phyloP scores from a whole-genome alignment of 2,797 vertebrate genomes.

The Buceros bicornis region DNA sequence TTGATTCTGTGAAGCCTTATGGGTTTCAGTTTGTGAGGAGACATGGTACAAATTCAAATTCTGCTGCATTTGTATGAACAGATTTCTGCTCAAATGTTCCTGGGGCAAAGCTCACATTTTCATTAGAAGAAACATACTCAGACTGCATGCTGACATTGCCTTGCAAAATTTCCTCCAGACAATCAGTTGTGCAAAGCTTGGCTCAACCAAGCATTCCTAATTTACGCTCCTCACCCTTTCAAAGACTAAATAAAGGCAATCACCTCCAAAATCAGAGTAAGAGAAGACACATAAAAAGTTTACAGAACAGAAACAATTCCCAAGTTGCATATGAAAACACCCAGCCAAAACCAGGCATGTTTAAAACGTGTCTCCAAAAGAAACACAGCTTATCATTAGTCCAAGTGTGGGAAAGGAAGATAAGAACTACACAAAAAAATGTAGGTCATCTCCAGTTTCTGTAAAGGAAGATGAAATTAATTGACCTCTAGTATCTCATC shows the following conservation, averaged over 20 bases:
- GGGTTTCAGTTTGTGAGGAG: background rate
- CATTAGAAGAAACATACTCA: background rate
- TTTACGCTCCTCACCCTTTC: background rate
- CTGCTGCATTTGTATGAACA: background rate
- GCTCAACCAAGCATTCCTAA: background rate
- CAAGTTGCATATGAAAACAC: background rate
- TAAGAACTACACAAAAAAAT: background rate
- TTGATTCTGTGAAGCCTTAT: background rate
- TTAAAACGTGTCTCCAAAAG: background rate
- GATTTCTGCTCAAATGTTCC: constrained; percentile 3
- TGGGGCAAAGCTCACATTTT: background rate
- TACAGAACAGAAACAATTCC: background rate
- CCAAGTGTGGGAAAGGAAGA: constrained; percentile 12
- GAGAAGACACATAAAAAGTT: background rate
- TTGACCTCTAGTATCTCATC: background rate
- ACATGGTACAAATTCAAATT: background rate
- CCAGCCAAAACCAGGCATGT: background rate
- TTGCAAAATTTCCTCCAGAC: background rate
- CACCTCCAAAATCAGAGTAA: background rate
- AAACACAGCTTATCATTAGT: background rate
- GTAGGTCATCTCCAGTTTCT: background rate
- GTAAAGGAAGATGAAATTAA: background rate
- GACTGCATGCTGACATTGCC: background rate
- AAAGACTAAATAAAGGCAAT: background rate
- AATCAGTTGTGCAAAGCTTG: background rate